Evolutionary conservation across 2,113 vertebrate species (phyloP).

Genomic region (Pachyramphus minor): DNA sequence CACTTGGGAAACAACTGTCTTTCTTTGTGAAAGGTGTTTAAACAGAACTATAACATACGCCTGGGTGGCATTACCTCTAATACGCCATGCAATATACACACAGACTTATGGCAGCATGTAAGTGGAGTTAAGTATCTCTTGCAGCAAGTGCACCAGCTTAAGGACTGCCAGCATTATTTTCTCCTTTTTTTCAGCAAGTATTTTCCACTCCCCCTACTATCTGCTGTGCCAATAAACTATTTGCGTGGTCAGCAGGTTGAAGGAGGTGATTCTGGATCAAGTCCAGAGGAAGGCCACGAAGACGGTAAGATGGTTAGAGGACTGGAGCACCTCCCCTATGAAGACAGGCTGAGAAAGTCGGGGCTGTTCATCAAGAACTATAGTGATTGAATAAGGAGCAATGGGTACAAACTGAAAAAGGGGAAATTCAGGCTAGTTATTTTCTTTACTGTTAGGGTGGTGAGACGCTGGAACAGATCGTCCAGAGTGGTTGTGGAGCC

Average conservation of each 20-base stretch:
- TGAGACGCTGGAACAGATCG: not conserved
- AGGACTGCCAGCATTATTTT: fast-evolving
- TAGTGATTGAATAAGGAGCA: not conserved
- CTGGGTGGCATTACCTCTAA: not conserved
- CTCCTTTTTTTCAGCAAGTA: not conserved
- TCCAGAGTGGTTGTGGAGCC: not conserved
- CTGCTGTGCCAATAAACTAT: not conserved
- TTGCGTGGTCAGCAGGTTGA: not conserved
- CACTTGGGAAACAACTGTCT: not conserved
- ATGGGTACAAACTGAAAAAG: not conserved
- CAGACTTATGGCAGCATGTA: fast-evolving
- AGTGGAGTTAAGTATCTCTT: not conserved
- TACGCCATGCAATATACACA: not conserved
- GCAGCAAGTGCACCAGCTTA: not conserved
- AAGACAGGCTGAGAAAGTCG: not conserved
- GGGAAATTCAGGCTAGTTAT: not conserved
- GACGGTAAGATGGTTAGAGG: not conserved
- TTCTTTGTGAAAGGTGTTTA: not conserved
- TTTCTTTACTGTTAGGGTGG: not conserved
- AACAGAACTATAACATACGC: not conserved
- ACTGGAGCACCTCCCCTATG: too few species aligned
- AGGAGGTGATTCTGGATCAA: not conserved
- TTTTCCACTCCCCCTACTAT: not conserved
- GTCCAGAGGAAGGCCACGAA: fast-evolving
- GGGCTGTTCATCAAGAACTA: not conserved